Base-by-base conservation (phyloP, 2,888 invertebrate species). In the Cistogaster globosa region DNA sequence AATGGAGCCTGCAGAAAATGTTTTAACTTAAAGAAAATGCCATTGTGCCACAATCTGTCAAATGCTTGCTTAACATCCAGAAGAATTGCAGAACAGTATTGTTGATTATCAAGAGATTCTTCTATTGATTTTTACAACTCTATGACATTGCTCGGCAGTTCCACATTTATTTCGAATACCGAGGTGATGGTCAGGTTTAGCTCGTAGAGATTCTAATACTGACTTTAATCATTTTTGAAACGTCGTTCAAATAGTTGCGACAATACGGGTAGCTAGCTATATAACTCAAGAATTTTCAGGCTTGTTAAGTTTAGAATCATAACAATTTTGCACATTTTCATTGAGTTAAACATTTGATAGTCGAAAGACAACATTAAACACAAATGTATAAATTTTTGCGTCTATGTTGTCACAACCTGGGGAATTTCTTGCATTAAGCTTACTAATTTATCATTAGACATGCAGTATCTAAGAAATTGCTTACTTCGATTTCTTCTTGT, bases 401-500 rank as follows among this genome's bases (percentile, higher is more conserved):
- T 36, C 36, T 36, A 36, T 36, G 36, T 36, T 36, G 36, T 36
- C 36, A 36, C 8, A 36, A 36, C 8, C n/a, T n/a, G n/a, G 36
- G 32, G n/a, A 1, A 67, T 32, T 51, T 67, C 67, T 18, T 32
- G 18, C 26, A 48, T 22, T 26, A 55, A 53, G 18, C 55, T 68
- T 9, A 68, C 55, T 16, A 55, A 55, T 32, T 36, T 16, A 53
- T 53, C 68, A 68, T 68, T 68, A 55, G 53, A 36, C 68, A 68
- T 38, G 68, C n/a, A 68, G 36, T 36, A 3, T 55, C 18, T 36
- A 68, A 68, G 38, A 68, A 69, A 38, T 22, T 48, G 26, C 48
- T 65, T 5, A 45, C 26, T 65, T 6, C 48, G 18, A 26, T 20
- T 16, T 65, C 48, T 58, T 58, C 26, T 26, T 26, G 16, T 58